phyloP scores from a whole-genome alignment of 2,888 invertebrate genomes.

The Prionchulus punctatus region DNA sequence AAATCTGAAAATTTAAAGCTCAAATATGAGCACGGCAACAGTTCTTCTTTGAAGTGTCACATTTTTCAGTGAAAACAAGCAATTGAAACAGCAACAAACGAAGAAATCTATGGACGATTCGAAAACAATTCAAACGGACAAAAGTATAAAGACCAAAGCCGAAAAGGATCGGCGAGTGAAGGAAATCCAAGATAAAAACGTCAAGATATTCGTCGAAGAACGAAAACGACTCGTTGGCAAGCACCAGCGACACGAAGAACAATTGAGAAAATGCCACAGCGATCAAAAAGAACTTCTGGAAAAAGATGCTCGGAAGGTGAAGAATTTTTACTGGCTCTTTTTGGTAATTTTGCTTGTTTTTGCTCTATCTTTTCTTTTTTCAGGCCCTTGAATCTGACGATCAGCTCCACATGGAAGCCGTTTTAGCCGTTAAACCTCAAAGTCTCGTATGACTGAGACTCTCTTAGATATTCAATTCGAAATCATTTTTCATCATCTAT shows the following conservation, averaged over 20 bases:
- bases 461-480: not conserved
- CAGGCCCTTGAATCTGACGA: conserved; percentile 10
- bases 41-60: too few relatives aligned
- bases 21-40: too few relatives aligned
- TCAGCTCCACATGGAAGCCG: conserved; percentile 6
- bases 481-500: not conserved
- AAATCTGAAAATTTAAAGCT: too few relatives aligned
- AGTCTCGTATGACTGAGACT: conserved; percentile 2
- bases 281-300: conserved; percentile 31
- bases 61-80: conserved; percentile 64
- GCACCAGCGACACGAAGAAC: conserved; percentile 17
- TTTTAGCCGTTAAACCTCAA: conserved; percentile 11
- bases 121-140: conserved; percentile 76
- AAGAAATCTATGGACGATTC: conserved; percentile 92
- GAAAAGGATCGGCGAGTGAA: conserved; percentile 59
- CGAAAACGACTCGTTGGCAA: conserved; percentile 24
- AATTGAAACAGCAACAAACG: conserved; percentile 81
- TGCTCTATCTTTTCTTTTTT: not conserved
- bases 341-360: not conserved
- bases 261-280: conserved; percentile 29
- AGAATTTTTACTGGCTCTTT: not conserved
- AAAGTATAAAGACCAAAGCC: conserved; percentile 81
- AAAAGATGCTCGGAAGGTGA: conserved; percentile 23
- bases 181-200: conserved; percentile 62
- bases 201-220: conserved; percentile 32